Conservation (phyloP, 2,113 vertebrate species). For the Burhinus oedicnemus region DNA sequence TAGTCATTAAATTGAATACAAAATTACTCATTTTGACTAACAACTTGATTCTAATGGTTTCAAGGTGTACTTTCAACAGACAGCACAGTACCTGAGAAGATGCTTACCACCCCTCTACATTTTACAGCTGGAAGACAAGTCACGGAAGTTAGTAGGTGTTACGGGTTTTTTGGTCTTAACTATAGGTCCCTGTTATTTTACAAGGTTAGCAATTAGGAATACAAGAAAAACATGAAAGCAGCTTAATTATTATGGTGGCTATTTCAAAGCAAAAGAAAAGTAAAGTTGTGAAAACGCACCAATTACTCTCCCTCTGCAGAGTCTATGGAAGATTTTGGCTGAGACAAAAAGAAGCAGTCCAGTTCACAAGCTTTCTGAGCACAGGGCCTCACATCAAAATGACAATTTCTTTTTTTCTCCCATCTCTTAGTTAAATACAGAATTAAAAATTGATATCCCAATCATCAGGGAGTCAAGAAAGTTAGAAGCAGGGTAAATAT, state of each 20-base stretch:
- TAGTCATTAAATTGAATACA: not conserved
- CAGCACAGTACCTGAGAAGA: not conserved
- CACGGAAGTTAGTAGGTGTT: not conserved
- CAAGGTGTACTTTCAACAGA: not conserved
- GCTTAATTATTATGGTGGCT: not conserved
- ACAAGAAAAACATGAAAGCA: not conserved
- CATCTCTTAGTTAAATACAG: not conserved
- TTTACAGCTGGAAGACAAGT: not conserved
- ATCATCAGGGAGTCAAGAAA: not conserved
- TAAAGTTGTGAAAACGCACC: not conserved
- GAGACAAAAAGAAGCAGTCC: not conserved
- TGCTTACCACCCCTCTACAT: not conserved
- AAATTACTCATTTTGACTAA: not conserved
- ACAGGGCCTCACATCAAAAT: not conserved
- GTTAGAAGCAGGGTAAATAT: not conserved
- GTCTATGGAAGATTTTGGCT: not conserved
- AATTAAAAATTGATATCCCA: not conserved
- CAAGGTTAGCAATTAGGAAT: not conserved
- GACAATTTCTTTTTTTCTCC: not conserved
- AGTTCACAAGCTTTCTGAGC: not conserved
- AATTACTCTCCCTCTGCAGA: not conserved
- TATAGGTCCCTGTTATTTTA: not conserved
- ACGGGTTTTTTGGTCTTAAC: not conserved
- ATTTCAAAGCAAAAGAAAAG: not conserved
- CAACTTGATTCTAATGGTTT: not conserved